phyloP scores from a whole-genome alignment of 2,888 invertebrate species.

The Stenichneumon culpator region DNA sequence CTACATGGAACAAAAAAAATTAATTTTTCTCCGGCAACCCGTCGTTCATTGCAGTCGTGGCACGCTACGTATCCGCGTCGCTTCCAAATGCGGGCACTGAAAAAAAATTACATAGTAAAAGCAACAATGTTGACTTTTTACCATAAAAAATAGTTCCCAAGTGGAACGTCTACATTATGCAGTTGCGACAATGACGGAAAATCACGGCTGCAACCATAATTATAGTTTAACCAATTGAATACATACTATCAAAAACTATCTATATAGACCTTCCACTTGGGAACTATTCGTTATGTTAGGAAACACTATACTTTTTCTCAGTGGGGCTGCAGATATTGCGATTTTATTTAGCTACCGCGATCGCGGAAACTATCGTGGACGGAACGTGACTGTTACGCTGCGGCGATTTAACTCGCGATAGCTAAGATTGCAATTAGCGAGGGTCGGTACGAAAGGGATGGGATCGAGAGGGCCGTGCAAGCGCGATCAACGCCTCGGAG shows the following conservation, averaged over 20 bases:
- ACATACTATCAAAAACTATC: too few relatives aligned
- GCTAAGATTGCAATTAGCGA: conserved; percentile 7
- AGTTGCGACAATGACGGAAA: too few relatives aligned
- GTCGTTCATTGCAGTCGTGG: neutral
- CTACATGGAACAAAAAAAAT: neutral
- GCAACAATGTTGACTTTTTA: too few relatives aligned
- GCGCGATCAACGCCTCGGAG: conserved; percentile 38
- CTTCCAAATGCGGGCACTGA: neutral
- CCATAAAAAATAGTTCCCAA: too few relatives aligned
- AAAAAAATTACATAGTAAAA: too few relatives aligned
- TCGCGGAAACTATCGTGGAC: too few relatives aligned
- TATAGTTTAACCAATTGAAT: too few relatives aligned
- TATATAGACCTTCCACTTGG: too few relatives aligned
- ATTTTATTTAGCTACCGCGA: neutral
- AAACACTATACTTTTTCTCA: too few relatives aligned
- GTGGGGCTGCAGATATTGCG: neutral
- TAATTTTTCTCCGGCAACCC: neutral
- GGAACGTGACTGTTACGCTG: neutral
- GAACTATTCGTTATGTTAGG: too few relatives aligned
- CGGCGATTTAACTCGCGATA: neutral
- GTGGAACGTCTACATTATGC: too few relatives aligned
- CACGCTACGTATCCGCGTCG: neutral
- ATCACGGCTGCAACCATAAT: too few relatives aligned
- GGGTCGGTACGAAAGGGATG: conserved; percentile 18
- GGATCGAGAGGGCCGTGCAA: conserved; percentile 14